Percentiles rank a stretch among this genome's conserved stretches.
phyloP scores from a whole-genome alignment of 2,888 invertebrate species.

The Nasonovia ribisnigri region DNA sequence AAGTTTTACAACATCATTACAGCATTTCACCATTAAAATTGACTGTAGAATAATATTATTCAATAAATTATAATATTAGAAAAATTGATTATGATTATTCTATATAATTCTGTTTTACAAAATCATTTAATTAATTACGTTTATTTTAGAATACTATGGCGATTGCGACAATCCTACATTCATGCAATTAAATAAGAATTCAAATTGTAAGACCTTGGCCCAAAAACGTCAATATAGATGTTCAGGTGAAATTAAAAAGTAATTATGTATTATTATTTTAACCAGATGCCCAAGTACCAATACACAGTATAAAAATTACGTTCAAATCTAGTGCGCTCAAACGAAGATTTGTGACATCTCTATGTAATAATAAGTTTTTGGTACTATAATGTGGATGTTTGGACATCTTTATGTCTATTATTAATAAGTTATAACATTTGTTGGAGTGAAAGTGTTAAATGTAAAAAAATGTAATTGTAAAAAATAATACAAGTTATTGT shows the following conservation, averaged over 20 bases:
- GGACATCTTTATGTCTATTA: neutral
- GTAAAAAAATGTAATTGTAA: too few species aligned
- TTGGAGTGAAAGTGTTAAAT: neutral
- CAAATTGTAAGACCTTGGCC: slow-evolving; percentile 30
- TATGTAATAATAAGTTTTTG: neutral
- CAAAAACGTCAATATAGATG: neutral
- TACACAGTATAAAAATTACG: neutral
- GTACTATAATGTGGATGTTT: neutral
- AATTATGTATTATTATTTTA: neutral
- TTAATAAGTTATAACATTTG: neutral
- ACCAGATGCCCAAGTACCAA: neutral
- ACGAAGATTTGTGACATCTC: neutral
- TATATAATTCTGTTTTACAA: neutral
- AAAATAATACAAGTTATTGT: neutral
- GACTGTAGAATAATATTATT: neutral
- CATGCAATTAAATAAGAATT: neutral
- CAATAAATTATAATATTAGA: neutral
- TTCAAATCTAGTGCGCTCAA: neutral
- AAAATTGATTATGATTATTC: neutral
- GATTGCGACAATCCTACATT: neutral
- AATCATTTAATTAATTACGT: neutral
- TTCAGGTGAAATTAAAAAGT: neutral
- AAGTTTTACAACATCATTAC: neutral
- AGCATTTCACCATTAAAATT: neutral
- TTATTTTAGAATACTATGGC: neutral